Percentiles rank a stretch among this genome's conserved stretches.
phyloP scores from a whole-genome alignment of 2,797 vertebrate species.

The Poecilia gillii region DNA sequence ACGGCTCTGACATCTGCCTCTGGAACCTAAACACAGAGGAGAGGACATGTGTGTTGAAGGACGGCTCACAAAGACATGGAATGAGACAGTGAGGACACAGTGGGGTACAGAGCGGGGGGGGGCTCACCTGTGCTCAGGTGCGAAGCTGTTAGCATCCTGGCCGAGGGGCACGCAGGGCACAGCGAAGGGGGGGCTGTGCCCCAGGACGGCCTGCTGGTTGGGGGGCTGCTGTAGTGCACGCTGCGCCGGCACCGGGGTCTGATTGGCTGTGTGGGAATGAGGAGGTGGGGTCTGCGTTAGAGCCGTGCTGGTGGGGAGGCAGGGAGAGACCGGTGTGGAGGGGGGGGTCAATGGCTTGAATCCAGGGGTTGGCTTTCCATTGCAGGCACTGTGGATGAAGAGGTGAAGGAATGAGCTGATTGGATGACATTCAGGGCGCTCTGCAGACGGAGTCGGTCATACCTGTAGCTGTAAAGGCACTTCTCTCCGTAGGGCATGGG shows the following conservation, averaged over 20 bases:
- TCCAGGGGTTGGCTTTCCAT: slow-evolving; percentile 90
- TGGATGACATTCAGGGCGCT: background rate
- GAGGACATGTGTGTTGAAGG: background rate
- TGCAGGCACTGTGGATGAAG: slow-evolving; percentile 89
- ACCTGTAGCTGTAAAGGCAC: slow-evolving; percentile 99
- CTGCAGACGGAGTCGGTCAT: background rate
- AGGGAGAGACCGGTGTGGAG: slow-evolving; percentile 88
- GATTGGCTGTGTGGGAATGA: slow-evolving; percentile 62
- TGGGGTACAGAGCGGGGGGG: no score
- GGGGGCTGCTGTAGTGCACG: slow-evolving; percentile 67
- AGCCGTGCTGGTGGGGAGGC: slow-evolving; percentile 73
- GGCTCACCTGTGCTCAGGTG: slow-evolving; percentile 90
- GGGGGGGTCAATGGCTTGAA: slow-evolving; percentile 97
- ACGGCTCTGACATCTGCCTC: slow-evolving; percentile 94
- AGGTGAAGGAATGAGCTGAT: background rate
- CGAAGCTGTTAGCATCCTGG: slow-evolving; percentile 86
- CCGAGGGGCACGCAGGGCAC: slow-evolving; percentile 86
- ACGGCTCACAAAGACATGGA: background rate
- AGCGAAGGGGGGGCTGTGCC: slow-evolving; percentile 83
- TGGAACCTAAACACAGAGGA: slow-evolving; percentile 84
- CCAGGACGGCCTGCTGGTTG: slow-evolving; percentile 66
- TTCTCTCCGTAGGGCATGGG: slow-evolving; percentile 93
- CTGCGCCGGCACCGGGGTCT: slow-evolving; percentile 47
- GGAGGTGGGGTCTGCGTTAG: slow-evolving; percentile 77
- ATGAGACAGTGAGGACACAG: background rate